These are phyloP conservation scores for Diplodus puntazzo DNA, from an alignment of 2,797 vertebrate species.

Conservation along the genomic window DNA sequence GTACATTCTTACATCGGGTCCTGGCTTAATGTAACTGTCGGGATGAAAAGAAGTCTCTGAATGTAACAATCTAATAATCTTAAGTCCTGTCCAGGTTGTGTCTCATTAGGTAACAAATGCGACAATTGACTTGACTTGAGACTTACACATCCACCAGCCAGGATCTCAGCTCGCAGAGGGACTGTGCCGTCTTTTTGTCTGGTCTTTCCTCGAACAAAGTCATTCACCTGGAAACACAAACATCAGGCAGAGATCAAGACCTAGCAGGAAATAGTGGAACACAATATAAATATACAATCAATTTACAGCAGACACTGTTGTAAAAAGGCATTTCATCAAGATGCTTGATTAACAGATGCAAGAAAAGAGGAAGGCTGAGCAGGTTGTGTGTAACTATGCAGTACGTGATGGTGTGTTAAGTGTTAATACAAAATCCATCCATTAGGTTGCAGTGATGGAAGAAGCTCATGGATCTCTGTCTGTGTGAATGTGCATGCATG, in stretches of 20 bases:
- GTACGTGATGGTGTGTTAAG: neutral
- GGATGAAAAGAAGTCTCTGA: neutral
- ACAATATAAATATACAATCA: neutral
- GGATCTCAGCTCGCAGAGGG: conserved; percentile 87
- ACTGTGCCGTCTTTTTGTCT: conserved; percentile 86
- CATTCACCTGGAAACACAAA: conserved; percentile 88
- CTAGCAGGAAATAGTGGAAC: neutral
- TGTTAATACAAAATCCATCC: conserved; percentile 9
- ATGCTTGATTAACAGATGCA: conserved; percentile 4
- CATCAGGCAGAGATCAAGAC: neutral
- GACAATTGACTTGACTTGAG: conserved; percentile 27
- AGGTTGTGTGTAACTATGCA: neutral
- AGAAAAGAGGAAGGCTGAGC: neutral
- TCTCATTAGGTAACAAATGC: neutral
- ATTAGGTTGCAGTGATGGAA: conserved; percentile 10
- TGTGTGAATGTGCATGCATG: conserved; percentile 34
- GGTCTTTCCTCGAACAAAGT: conserved; percentile 92
- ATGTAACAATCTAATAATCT: neutral
- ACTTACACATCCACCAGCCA: conserved; percentile 92
- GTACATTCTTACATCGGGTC: too few species aligned
- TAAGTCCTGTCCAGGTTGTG: neutral
- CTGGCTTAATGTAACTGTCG: neutral
- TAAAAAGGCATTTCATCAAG: conserved; percentile 19
- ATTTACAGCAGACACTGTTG: neutral
- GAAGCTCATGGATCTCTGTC: conserved; percentile 5